These are phyloP conservation scores for Athrips mouffetella DNA, from an alignment of 2,888 invertebrate species.

Conservation along the genomic window DNA sequence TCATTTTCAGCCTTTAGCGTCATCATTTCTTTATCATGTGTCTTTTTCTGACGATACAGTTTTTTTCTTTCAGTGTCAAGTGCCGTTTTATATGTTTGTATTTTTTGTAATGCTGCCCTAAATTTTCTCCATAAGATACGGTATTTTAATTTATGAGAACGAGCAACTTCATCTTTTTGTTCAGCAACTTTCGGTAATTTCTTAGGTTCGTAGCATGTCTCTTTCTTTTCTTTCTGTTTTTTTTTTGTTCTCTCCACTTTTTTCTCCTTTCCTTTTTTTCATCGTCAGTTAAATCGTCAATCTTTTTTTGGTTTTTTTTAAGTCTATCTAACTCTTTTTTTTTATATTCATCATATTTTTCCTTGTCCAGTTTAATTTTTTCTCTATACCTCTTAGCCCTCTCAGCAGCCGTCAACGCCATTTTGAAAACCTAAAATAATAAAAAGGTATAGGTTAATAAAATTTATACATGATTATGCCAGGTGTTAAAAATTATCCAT, in stretches of 20 bases:
- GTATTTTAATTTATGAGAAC: not conserved
- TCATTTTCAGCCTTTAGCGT: not conserved
- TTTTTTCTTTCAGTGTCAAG: not conserved
- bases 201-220: not conserved
- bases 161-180: not conserved
- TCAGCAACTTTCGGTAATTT: not conserved
- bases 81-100: not conserved
- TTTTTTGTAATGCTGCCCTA: not conserved
- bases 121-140: not conserved
- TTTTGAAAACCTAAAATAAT: not conserved
- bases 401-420: not conserved
- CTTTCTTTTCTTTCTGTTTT: not conserved
- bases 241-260: conserved; percentile 2
- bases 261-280: conserved; percentile 3
- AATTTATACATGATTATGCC: not conserved
- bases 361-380: not conserved
- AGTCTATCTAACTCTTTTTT: not conserved
- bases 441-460: not conserved
- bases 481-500: too few relatives aligned
- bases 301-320: not conserved
- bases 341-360: not conserved
- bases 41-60: not conserved
- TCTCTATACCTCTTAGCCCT: not conserved
- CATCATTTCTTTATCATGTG: not conserved
- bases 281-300: not conserved